A percentile compares a stretch with the other conserved stretches of the same genome.
These are phyloP conservation scores for Phrynocephalus versicolor DNA, from an alignment of 2,113 vertebrate genomes.

Conservation along the genomic window DNA sequence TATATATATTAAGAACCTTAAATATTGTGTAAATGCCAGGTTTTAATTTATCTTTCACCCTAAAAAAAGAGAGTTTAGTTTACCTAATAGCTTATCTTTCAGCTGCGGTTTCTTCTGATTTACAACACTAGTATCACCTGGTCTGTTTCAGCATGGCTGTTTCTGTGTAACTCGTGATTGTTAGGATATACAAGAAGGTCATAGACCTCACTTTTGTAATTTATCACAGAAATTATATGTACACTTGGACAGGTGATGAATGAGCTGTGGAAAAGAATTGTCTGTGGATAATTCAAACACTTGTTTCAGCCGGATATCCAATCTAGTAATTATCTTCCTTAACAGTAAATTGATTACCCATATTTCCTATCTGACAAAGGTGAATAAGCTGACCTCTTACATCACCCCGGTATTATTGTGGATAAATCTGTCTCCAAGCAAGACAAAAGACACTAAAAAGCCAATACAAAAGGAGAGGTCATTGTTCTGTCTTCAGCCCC, in stretches of 20 bases:
- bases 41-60: neutral
- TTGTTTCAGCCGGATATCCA: neutral
- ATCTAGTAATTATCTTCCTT: neutral
- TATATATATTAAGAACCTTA: neutral
- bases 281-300: slow-evolving; percentile 9
- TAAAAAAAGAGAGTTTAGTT: neutral
- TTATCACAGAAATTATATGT: slow-evolving; percentile 1
- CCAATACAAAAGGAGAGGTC: neutral
- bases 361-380: neutral
- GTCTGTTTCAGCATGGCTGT: neutral
- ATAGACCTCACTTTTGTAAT: neutral
- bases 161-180: neutral
- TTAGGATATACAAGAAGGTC: neutral
- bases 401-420: neutral
- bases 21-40: neutral
- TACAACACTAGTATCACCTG: neutral
- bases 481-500: neutral
- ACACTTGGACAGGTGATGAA: slow-evolving; percentile 18
- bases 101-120: slow-evolving; percentile 14
- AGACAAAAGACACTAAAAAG: slow-evolving; percentile 17
- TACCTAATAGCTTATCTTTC: neutral
- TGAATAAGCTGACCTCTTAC: neutral
- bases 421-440: slow-evolving; percentile 7
- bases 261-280: neutral
- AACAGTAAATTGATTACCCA: slow-evolving; percentile 23